Evolutionary conservation across 2,888 invertebrate species (phyloP), one percentile per base, ranked within the genome.

Genomic region (Melanotus villosus): DNA sequence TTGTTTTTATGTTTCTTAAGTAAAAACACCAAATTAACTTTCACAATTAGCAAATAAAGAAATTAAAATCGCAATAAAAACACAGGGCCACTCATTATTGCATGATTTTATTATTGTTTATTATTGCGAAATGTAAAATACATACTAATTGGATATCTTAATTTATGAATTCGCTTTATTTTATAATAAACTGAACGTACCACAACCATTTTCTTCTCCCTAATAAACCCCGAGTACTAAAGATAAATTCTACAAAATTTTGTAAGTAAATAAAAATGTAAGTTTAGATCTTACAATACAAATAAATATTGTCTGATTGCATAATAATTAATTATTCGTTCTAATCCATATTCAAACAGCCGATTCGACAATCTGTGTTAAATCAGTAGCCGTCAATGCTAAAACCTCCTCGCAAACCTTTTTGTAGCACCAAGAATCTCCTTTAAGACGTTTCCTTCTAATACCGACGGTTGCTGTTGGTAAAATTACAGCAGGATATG

Each of bases 381-480:
- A 77, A 30, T 80, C 82, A 3, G 78, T 79, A 7, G 85, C 84
- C 45, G 89, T 87, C 63, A 90, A 80, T 4, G 89, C 87, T 21
- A 90, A 81, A 21, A 93, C 89, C 81, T 93, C 90, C 82, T 93
- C 93, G 81, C 93, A 93, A 30, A 93, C 89, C 73, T 88, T 89
- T 82, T 94, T 94, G 84, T 94, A 94, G 73, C 91, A 89, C 92
- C 94, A 94, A 0, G 91, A 90, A 80, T 94, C 92, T 0, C 94
- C 93, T 80, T 90, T 91, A 43, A 93, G 87, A 32, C 94, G 85
- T 80, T 93, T 93, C 65, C 93, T 86, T 62, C 90, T 86, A 64
- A 94, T 90, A 23, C 92, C 93, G 2, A 90, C 88, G 45, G 86
- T 78, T 6, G 82, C 82, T 9, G 70, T 73, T 1, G 73, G 60